Conservation (phyloP, 2,797 vertebrate species). For the Glossophaga mutica region DNA sequence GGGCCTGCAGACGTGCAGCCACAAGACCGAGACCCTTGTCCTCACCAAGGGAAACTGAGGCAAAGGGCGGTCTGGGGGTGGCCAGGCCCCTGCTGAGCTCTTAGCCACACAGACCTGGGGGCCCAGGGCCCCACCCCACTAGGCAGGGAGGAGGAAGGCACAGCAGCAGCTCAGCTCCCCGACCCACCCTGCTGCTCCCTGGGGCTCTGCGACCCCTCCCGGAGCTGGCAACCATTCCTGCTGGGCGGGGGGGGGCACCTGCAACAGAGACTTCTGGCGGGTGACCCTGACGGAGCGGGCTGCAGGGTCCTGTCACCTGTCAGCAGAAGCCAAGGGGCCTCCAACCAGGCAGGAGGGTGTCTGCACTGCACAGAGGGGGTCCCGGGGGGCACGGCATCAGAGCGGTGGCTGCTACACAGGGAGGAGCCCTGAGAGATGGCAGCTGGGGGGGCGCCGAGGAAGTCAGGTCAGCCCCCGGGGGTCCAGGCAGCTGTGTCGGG, state of each 20-base stretch:
- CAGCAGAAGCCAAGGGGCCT: not conserved
- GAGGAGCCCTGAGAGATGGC: not conserved
- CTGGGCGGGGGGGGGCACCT: not conserved
- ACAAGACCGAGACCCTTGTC: not conserved
- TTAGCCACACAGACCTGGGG: not conserved
- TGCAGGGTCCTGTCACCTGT: not conserved
- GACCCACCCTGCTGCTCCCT: not conserved
- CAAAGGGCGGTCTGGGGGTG: accelerated
- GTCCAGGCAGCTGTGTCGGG: no score
- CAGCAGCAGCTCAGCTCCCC: not conserved
- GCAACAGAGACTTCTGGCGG: no score
- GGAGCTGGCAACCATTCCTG: not conserved
- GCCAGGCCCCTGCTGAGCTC: not conserved
- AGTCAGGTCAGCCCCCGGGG: no score
- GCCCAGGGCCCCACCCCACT: not conserved
- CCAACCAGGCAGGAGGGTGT: no score
- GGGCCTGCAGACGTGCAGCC: not conserved
- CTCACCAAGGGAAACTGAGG: not conserved
- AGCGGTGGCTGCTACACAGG: accelerated
- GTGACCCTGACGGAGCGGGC: not conserved
- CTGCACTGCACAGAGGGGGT: not conserved
- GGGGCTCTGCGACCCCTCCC: accelerated
- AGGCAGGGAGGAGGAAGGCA: not conserved
- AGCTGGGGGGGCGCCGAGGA: not conserved
- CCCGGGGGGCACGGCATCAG: accelerated